Percentiles rank a stretch among this genome's conserved stretches.
Evolutionary conservation across 2,797 vertebrate species (phyloP).

Genomic region (Paramormyrops hopkinsi): DNA sequence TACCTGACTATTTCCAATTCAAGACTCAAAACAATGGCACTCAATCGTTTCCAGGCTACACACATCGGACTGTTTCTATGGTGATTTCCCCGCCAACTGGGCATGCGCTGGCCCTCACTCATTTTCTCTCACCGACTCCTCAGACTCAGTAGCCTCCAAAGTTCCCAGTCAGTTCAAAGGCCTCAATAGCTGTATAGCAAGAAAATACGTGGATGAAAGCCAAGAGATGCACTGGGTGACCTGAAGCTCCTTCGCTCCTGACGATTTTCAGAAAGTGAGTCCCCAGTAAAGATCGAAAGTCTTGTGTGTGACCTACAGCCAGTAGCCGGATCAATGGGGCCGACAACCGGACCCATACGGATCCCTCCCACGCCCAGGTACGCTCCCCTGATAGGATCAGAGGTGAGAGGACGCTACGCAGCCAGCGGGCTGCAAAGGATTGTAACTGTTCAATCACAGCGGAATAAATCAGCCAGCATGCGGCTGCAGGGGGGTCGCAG

Average conservation of each 20-base stretch:
- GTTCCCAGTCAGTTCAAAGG: not conserved
- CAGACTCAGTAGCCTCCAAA: not conserved
- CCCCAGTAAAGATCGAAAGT: not conserved
- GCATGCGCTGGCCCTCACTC: not conserved
- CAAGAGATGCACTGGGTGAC: not conserved
- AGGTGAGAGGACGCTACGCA: not conserved
- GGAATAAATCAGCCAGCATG: not conserved
- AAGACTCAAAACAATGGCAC: not conserved
- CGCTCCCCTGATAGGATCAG: not conserved
- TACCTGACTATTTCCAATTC: not conserved
- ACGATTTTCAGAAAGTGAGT: not conserved
- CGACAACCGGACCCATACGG: not conserved
- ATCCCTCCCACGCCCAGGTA: not conserved
- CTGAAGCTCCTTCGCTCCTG: not conserved
- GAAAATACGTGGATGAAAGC: too few species aligned
- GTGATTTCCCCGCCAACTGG: not conserved
- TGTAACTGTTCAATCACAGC: not conserved
- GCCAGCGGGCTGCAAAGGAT: not conserved
- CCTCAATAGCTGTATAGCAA: not conserved
- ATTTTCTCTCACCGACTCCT: not conserved
- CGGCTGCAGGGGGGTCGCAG: not conserved
- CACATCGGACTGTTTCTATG: not conserved
- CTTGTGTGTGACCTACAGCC: not conserved
- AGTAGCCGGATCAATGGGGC: not conserved
- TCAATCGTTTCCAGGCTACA: not conserved